Evolutionary conservation across 2,797 vertebrate genomes (phyloP), one percentile per base, ranked within the genome.

Genomic region (Coluber constrictor): DNA sequence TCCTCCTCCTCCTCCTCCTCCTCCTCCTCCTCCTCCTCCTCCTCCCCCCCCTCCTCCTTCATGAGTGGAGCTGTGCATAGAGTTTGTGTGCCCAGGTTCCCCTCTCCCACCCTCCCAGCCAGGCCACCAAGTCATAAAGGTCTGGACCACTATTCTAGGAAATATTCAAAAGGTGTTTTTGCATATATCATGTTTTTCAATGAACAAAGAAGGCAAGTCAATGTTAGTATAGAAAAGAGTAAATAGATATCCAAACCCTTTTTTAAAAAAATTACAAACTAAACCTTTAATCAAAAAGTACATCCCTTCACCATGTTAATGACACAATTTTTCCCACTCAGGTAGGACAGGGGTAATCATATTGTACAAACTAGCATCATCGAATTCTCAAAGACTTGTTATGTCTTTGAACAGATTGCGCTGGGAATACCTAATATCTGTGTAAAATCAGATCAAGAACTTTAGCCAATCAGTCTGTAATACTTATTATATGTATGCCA

Each of bases 401-500:
- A 27, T 83, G 5, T 2, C 66, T 9, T 5, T 70, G 66, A 92
- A 83, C 3, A 92, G n/a, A 4, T 16, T 61, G 10, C n/a, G 37
- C 27, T 86, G 3, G 29, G 16, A 47, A 43, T 83, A 10, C 59
- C 86, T 29, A 43, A 27, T 23, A 61, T 61, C 32, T 55, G 1
- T 89, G 87, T 29, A 86, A 89, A 55, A 43, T 66, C 27, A 63
- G 32, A 27, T 59, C 2, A 15, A 4, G 66, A 88, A 92, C 13
- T 29, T 0, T 54, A 60, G 88, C 66, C 90, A 61, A 1, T 86
- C 70, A 93, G 63, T 56, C 90, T 90, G 94, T 94, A 96, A 94
- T 91, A 94, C 94, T 96, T 96, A 96, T 96, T 87, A 93, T 88
- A 83, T 88, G 79, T 95, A 95, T 95, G 94, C 61, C 90, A 95